These are phyloP conservation scores for Pseudochirops cupreus DNA, from an alignment of 2,797 vertebrate genomes.

Conservation along the genomic window DNA sequence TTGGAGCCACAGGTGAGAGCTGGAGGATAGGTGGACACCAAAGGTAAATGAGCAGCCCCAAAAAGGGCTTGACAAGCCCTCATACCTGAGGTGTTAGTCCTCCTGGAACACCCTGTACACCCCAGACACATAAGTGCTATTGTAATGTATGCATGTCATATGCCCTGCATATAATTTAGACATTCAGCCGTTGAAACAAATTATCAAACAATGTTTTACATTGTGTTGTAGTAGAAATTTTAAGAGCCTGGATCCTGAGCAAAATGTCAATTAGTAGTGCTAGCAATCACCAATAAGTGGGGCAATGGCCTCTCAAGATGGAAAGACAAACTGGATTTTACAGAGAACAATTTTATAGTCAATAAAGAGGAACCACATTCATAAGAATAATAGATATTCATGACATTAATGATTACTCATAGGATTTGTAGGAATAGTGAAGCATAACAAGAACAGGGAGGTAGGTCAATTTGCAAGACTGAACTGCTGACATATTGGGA, in stretches of 20 bases:
- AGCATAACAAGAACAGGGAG: neutral
- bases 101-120: neutral
- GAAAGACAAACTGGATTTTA: neutral
- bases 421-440: neutral
- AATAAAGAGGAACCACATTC: neutral
- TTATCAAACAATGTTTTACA: neutral
- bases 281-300: neutral
- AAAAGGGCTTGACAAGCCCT: too few relatives aligned
- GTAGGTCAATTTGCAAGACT: neutral
- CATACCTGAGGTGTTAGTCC: too few relatives aligned
- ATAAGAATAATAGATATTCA: neutral
- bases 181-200: neutral
- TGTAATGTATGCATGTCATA: neutral
- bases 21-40: neutral
- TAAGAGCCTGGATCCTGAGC: neutral
- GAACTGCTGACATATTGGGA: neutral
- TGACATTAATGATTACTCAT: neutral
- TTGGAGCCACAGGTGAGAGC: neutral
- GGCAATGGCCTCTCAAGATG: neutral
- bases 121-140: neutral
- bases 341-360: neutral
- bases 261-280: neutral
- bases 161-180: neutral
- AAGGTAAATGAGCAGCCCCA: neutral
- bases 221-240: neutral